Evolutionary conservation across 2,888 invertebrate species (phyloP), one percentile per base, ranked within the genome.

Genomic region (Crepidodera aurea): DNA sequence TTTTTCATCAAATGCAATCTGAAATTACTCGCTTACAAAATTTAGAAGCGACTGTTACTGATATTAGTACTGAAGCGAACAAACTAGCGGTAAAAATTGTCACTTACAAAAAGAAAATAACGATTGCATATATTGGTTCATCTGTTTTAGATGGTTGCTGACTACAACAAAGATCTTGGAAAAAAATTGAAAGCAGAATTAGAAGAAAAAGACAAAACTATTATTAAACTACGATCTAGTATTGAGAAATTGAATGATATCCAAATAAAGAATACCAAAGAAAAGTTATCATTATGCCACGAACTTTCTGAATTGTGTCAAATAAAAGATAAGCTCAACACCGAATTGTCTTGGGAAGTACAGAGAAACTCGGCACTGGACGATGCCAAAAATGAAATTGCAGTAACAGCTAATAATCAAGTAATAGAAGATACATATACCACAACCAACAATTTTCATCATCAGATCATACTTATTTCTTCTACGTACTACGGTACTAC

Each of bases 111-210:
- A n/a, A n/a, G n/a, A n/a, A n/a, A n/a, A n/a, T n/a, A n/a, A n/a
- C n/a, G n/a, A n/a, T n/a, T n/a, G n/a, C n/a, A n/a, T n/a, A n/a
- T n/a, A n/a, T n/a, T n/a, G n/a, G n/a, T n/a, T n/a, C n/a, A n/a
- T n/a, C n/a, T n/a, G n/a, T 62, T 60, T 34, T 61, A 80, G 78
- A 65, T 79, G 48, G 75, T 79, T 46, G 79, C 75, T 1, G 79
- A 80, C 64, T 80, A 75, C 71, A 81, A 79, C 63, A 78, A 78
- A 66, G 72, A 78, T 66, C 37, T 80, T 19, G 78, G 78, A 6
- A 76, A 78, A 51, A 76, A 77, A 62, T 64, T 80, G 6, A 77
- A 79, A 68, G 57, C 63, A 12, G 79, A 78, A 67, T 73, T 80
- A 1, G 66, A 71, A 18, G 75, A 77, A 62, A 74, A 73, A 54